A percentile compares a stretch with the other conserved stretches of the same genome.
Evolutionary conservation across 2,888 invertebrate species (phyloP).

Genomic region (Sialis lutaria): DNA sequence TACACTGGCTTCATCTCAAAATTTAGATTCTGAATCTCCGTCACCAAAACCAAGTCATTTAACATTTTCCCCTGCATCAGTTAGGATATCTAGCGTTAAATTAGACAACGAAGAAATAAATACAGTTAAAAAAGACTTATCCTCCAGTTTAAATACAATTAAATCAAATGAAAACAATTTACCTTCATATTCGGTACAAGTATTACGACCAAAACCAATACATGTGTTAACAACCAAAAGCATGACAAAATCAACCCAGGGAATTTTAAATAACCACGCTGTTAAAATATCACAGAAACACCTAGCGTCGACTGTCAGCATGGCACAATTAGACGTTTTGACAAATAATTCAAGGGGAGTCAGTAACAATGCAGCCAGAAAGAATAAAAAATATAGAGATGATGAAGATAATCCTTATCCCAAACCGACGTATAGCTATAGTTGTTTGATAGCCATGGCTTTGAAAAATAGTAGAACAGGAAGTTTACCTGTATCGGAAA

Average conservation of each 20-base stretch:
- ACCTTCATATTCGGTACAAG: not conserved
- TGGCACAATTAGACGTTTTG: conserved; percentile 25
- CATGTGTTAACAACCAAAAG: conserved; percentile 30
- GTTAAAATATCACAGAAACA: conserved; percentile 24
- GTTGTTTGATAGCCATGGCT: conserved; percentile 95
- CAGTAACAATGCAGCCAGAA: conserved; percentile 23
- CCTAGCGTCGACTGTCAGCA: conserved; percentile 19
- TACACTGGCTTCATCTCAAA: conserved; percentile 16
- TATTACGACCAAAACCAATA: conserved; percentile 26
- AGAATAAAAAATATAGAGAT: conserved; percentile 20
- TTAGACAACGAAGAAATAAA: conserved; percentile 28
- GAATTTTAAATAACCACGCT: conserved; percentile 33
- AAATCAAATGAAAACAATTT: conserved; percentile 15
- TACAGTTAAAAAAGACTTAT: conserved; percentile 45
- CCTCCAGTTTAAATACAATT: conserved; percentile 35
- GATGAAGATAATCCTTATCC: conserved; percentile 53
- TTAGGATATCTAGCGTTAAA: conserved; percentile 41
- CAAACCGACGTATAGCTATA: conserved; percentile 95
- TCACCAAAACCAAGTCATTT: conserved; percentile 50
- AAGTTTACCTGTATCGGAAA: conserved; percentile 91
- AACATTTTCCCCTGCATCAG: conserved; percentile 51
- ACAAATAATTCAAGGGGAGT: conserved; percentile 29
- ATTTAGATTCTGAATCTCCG: conserved; percentile 37
- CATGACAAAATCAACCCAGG: conserved; percentile 30
- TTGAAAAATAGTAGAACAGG: conserved; percentile 90